These are phyloP conservation scores for Dicrostonyx torquatus DNA, from an alignment of 2,797 vertebrate genomes.

Conservation along the genomic window DNA sequence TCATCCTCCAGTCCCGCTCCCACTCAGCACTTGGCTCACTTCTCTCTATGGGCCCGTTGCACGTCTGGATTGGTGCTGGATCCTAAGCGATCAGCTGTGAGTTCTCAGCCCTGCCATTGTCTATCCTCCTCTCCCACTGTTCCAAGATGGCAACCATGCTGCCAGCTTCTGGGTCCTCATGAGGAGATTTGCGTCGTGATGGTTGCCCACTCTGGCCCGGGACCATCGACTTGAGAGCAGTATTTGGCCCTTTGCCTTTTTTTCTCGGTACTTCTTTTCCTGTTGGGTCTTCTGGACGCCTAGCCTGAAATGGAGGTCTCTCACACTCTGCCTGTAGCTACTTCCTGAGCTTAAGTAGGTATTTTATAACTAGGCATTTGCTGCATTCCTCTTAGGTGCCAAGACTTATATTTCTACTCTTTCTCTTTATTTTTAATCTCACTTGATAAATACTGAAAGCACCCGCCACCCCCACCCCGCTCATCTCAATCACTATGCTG, in stretches of 20 bases:
- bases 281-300: not conserved
- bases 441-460: not conserved
- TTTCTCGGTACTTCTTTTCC: not conserved
- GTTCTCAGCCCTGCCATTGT: not conserved
- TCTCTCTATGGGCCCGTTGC: accelerated
- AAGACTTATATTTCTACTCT: not conserved
- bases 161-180: not conserved
- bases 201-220: not conserved
- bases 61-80: not conserved
- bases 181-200: not conserved
- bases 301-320: not conserved
- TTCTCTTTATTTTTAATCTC: conserved; percentile 29
- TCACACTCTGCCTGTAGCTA: too few relatives aligned
- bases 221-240: not conserved
- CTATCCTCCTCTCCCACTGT: not conserved
- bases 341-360: not conserved
- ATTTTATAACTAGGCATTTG: not conserved
- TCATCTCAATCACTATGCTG: not conserved
- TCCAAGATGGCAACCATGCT: not conserved
- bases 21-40: not conserved
- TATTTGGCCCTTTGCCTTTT: not conserved
- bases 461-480: not conserved
- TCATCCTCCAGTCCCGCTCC: not conserved
- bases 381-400: not conserved
- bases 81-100: not conserved